phyloP scores from a whole-genome alignment of 1,140 invertebrate genomes.

The Euwallacea similis region DNA sequence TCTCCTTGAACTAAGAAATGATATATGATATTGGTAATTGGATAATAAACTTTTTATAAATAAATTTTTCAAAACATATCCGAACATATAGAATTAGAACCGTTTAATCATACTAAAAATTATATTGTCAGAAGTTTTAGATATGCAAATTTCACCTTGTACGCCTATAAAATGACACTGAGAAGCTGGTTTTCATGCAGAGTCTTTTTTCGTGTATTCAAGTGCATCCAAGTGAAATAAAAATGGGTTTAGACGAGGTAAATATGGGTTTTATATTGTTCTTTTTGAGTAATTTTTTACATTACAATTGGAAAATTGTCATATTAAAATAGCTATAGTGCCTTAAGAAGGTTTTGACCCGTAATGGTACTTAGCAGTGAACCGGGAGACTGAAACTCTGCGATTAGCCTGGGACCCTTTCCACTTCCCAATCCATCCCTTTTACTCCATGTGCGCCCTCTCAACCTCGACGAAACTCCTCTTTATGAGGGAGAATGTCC shows the following conservation, averaged over 20 bases:
- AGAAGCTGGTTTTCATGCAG: not conserved
- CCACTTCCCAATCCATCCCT: no score
- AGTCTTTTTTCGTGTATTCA: not conserved
- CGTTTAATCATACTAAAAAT: slow-evolving; percentile 12
- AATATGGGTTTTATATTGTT: not conserved
- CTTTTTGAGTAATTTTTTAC: not conserved
- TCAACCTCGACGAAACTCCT: no score
- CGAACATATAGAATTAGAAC: not conserved
- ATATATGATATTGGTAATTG: not conserved
- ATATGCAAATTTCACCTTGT: not conserved
- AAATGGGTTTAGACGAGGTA: slow-evolving; percentile 15
- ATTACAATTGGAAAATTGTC: no score
- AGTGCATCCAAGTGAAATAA: not conserved
- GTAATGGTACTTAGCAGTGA: no score
- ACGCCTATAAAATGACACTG: no score
- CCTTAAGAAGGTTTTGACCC: no score
- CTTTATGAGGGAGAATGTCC: no score
- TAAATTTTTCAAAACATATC: slow-evolving; percentile 5
- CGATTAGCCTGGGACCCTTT: no score
- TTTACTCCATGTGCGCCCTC: no score
- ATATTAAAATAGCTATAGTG: no score
- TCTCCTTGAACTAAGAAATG: not conserved
- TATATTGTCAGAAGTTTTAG: slow-evolving; percentile 22
- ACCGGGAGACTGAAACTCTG: no score
- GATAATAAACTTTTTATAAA: slow-evolving; percentile 10